Evolutionary conservation across 2,113 vertebrate species (phyloP).

Genomic region (Nyctereutes procyonoides): DNA sequence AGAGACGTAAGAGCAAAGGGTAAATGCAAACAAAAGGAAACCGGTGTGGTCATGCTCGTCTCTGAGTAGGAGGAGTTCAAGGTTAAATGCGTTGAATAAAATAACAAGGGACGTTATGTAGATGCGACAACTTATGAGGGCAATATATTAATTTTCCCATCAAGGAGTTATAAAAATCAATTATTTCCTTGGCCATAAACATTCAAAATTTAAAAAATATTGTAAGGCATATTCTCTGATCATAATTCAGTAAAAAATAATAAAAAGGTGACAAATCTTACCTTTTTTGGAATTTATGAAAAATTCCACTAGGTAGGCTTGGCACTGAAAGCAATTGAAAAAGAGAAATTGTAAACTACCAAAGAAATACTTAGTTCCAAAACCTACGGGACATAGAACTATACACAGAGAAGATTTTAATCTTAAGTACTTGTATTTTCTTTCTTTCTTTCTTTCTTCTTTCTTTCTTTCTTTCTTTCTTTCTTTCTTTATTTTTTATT

Average conservation of each 20-base stretch:
- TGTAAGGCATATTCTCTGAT: background rate
- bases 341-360: background rate
- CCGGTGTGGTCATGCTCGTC: background rate
- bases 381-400: background rate
- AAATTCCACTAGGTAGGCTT: background rate
- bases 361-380: background rate
- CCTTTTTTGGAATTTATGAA: background rate
- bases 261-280: background rate
- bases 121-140: background rate
- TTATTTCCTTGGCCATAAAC: constrained; percentile 2
- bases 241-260: background rate
- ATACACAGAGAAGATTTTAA: background rate
- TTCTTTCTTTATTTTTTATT: background rate
- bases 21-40: background rate
- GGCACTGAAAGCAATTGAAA: background rate
- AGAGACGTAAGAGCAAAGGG: background rate
- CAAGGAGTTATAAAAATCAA: constrained; percentile 9
- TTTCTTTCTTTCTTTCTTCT: too few species aligned
- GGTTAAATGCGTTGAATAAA: constrained; percentile 20
- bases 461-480: too few species aligned
- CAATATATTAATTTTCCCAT: background rate
- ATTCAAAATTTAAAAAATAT: background rate
- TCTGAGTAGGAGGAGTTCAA: background rate
- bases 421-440: background rate
- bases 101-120: background rate